Base-by-base conservation (phyloP, 2,797 vertebrate species). In the Gymnothorax javanicus region DNA sequence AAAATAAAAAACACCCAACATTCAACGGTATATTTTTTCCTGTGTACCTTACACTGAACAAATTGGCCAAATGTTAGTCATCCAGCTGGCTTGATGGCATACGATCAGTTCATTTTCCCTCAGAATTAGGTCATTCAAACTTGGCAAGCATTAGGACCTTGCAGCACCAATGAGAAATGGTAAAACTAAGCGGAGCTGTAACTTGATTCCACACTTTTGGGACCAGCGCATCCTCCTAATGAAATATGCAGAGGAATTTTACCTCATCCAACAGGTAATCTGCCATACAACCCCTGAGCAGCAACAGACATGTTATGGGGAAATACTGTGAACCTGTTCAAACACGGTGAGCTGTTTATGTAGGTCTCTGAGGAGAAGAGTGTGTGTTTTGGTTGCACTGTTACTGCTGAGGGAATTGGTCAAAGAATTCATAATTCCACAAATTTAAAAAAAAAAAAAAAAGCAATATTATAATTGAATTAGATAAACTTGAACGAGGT, bases 231-330 rank as follows among this genome's bases (percentile, higher is more conserved):
- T 56, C 85, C 93, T 81, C 27, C 86, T 94, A 93, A 94, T 95
- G 56, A 94, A 95, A 94, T 92, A 94, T 94, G 91, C 86, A 95
- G 73, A 84, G 77, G 91, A 89, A 88, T 73, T 67, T n/a, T 56
- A 77, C 25, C 91, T 71, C 57, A 52, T 64, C 62, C 64, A 52
- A 60, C 43, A 62, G 23, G 89, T 91, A 90, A 92, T 90, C 23
- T 23, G 5, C 58, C 27, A 58, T 12, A 54, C 82, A 17, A 56
- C 9, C n/a, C 3, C 23, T 56, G 56, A n/a, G 77, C 17, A 56
- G 52, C 20, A 54, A 56, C 52, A 81, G 50, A 81, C 50, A 54
- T 4, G 7, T 52, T 20, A 52, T 11, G 17, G 33, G 73, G 73
- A 33, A 56, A 9, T 12, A 12, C 7, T 23, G 77, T 54, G 8